Evolutionary conservation across 2,797 vertebrate species (phyloP).

Genomic region (Gymnoscopelus microlampas): DNA sequence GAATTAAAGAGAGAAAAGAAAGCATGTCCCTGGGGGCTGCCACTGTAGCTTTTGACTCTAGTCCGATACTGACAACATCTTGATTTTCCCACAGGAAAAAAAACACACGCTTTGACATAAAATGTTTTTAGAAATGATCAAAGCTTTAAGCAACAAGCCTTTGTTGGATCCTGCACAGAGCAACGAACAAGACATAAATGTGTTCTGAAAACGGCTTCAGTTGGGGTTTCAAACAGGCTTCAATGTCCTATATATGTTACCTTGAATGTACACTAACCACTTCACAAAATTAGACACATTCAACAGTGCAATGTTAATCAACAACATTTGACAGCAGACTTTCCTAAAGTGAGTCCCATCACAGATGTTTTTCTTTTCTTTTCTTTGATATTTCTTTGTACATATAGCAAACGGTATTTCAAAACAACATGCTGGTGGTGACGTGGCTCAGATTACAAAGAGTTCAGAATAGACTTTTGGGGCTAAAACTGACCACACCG

Average conservation of each 20-base stretch:
- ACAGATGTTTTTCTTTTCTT: neutral
- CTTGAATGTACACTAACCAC: neutral
- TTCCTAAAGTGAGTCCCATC: neutral
- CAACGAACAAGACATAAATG: neutral
- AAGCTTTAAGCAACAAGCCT: constrained; percentile 31
- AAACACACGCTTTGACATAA: constrained; percentile 64
- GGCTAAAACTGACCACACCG: neutral
- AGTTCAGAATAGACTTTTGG: neutral
- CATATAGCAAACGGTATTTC: neutral
- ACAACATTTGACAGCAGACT: neutral
- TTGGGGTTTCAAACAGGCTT: neutral
- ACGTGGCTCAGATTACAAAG: neutral
- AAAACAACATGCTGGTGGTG: neutral
- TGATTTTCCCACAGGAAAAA: constrained; percentile 74
- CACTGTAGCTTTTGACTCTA: constrained; percentile 31
- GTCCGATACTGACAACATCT: constrained; percentile 41
- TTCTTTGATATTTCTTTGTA: too few species aligned
- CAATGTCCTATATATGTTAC: neutral
- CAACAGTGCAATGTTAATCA: neutral
- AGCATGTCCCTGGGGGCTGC: constrained; percentile 39
- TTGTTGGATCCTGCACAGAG: constrained; percentile 40
- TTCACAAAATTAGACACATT: neutral
- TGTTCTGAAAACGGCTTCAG: constrained; percentile 8
- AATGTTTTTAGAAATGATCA: constrained; percentile 52
- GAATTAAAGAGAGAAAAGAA: constrained; percentile 9